Conservation (phyloP, 2,888 invertebrate species). For the Tuberolachnus salignus region DNA sequence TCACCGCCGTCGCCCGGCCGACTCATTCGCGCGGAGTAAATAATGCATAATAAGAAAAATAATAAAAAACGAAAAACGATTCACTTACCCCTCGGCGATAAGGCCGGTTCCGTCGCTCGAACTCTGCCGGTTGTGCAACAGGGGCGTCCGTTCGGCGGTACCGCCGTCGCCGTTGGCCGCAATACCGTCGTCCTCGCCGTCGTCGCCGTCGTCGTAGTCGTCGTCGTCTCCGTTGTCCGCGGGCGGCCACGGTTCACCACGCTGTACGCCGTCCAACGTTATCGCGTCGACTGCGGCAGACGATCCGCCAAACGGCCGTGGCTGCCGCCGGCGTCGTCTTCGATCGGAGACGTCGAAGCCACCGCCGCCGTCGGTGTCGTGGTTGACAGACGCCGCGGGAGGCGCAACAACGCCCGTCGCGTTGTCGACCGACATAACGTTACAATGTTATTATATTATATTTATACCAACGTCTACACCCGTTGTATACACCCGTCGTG, state of each 20-base stretch:
- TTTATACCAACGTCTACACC: neutral
- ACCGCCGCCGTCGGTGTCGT: neutral
- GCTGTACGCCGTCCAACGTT: neutral
- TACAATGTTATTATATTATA: neutral
- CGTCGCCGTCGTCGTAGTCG: neutral
- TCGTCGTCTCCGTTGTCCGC: neutral
- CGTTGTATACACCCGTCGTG: neutral
- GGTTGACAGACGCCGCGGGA: neutral
- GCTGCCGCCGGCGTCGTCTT: conserved; percentile 7
- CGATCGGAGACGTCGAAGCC: neutral
- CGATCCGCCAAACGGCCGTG: neutral
- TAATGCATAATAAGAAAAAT: no score
- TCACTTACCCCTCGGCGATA: neutral
- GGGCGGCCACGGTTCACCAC: neutral
- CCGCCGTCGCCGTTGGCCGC: neutral
- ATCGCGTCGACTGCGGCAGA: neutral
- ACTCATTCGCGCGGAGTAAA: no score
- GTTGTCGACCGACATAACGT: conserved; percentile 24
- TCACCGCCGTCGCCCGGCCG: no score
- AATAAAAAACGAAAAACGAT: no score
- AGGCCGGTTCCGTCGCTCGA: neutral
- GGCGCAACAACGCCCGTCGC: neutral
- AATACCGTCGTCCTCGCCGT: neutral
- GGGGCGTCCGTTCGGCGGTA: conserved; percentile 37
- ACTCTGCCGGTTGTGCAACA: neutral